Base-by-base conservation (phyloP, 2,113 vertebrate species). In the Hydropotes inermis region DNA sequence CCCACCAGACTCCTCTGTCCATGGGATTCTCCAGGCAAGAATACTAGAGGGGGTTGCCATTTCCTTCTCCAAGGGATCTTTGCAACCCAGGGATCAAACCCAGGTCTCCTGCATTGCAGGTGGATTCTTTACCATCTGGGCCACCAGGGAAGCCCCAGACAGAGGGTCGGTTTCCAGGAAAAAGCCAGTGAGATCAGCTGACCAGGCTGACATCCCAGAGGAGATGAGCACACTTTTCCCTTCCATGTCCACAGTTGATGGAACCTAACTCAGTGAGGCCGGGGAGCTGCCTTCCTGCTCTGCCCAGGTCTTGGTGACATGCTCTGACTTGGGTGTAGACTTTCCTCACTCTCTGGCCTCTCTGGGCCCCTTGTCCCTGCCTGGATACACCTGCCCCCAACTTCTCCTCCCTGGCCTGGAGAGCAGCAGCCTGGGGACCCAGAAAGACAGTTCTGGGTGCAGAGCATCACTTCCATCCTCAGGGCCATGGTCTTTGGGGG, bases 241-340 rank as follows among this genome's bases (percentile, higher is more conserved):
- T 70, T 10, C 13, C 0, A 1, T 43, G 10, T 61, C 13, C 28
- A 1, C 4, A 0, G 28, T 12, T 57, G 45, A 64, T 21, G n/a
- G 50, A 55, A 15, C 33, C 33, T 36, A 36, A 55, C 81, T 36
- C n/a, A 21, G n/a, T 28, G 27, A 30, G 64, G 64, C 4, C 9
- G 6, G 50, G 60, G n/a, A 13, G n/a, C 25, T 43, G 50, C 50
- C 50, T 43, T 17, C 43, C 15, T 1, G 7, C 70, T 47, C 54
- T 11, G 28, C 47, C 30, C 10, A 21, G 83, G 27, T 39, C 83
- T 86, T 6, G 0, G 83, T 60, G 55, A 33, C 39, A 13, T 0
- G 1, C n/a, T 23, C 54, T 55, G 43, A 50, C 52, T 83, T 83
- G 21, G 33, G 52, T 36, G 81, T 54, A 15, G n/a, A 27, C 52